These are phyloP conservation scores for Temnothorax longispinosus DNA, from an alignment of 1,140 invertebrate species.

Conservation along the genomic window DNA sequence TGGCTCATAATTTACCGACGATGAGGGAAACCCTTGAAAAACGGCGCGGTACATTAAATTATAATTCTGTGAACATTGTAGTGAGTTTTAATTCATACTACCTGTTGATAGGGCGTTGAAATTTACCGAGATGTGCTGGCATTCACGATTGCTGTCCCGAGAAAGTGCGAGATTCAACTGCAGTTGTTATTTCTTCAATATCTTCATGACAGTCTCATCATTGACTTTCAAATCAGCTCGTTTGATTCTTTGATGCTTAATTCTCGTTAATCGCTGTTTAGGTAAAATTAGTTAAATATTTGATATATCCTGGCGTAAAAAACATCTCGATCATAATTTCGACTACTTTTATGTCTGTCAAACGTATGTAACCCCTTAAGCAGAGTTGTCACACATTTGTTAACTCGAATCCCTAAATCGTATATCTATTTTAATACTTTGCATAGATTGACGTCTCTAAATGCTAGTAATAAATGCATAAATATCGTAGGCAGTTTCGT, in stretches of 20 bases:
- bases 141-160: neutral
- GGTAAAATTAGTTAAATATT: conserved; percentile 11
- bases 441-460: neutral
- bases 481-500: neutral
- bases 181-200: neutral
- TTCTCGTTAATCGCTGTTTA: neutral
- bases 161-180: neutral
- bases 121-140: neutral
- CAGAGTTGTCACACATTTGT: neutral
- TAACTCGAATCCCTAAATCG: neutral
- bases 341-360: neutral
- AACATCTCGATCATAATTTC: neutral
- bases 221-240: neutral
- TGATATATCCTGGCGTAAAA: neutral
- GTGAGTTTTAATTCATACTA: conserved; percentile 18
- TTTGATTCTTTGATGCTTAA: neutral
- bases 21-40: conserved; percentile 12
- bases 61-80: conserved; percentile 9
- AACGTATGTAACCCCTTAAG: no score
- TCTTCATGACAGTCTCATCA: neutral
- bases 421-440: neutral
- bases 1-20: neutral
- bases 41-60: conserved; percentile 30
- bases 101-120: conserved; percentile 24
- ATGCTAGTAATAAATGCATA: neutral